Conservation (phyloP, 2,888 invertebrate genomes). For the Myopa testacea region DNA sequence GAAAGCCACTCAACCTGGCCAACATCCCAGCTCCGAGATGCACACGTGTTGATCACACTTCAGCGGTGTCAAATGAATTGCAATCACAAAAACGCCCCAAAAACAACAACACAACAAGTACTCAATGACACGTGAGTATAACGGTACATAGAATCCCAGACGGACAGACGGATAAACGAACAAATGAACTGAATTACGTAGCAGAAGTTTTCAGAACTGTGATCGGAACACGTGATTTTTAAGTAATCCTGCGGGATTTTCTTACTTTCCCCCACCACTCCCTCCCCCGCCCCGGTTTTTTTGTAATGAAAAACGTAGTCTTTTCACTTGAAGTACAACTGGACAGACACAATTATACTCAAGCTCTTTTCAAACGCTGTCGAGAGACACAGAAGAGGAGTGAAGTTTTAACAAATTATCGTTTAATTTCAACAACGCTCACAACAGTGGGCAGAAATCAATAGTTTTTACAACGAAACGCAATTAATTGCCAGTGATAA, state of each 20-base stretch:
- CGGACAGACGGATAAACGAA: too few species aligned
- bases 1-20: background rate
- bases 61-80: slow-evolving; percentile 38
- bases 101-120: background rate
- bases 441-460: slow-evolving; percentile 17
- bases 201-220: background rate
- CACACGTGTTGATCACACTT: slow-evolving; percentile 47
- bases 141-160: slow-evolving; percentile 13
- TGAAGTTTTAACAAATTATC: slow-evolving; percentile 33
- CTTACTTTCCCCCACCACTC: background rate
- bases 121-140: slow-evolving; percentile 33
- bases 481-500: slow-evolving; percentile 33
- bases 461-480: slow-evolving; percentile 33
- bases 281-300: background rate
- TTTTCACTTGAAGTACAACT: too few species aligned
- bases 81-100: slow-evolving; percentile 5
- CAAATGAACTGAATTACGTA: background rate
- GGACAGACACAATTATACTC: too few species aligned
- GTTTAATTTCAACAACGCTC: slow-evolving; percentile 29
- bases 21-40: too few species aligned
- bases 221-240: slow-evolving; percentile 27
- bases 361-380: too few species aligned
- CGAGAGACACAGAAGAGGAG: background rate
- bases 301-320: too few species aligned
- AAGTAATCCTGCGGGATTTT: slow-evolving; percentile 28